Evolutionary conservation across 1,140 invertebrate species (phyloP), one percentile per base, ranked within the genome.

Genomic region (Eulimnadia texana): DNA sequence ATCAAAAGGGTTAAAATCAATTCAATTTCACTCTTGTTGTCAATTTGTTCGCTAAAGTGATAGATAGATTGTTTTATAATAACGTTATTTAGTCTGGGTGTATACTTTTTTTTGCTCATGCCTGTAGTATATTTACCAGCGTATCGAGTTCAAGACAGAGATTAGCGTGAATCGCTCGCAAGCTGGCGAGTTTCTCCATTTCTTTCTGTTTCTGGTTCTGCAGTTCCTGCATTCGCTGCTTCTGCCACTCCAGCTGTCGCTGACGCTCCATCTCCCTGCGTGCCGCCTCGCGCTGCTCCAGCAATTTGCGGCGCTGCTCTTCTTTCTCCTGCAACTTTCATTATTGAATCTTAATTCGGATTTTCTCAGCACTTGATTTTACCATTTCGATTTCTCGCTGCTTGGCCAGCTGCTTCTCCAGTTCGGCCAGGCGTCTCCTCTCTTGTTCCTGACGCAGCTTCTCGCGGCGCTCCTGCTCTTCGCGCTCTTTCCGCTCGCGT

Each of bases 161-260:
- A 55, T 84, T 84, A 70, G 92, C 88, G 73, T 92, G 92, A 67
- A 88, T 86, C 2, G 89, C 87, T 75, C 97, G 93, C 1, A 98
- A 75, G 68, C 88, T 86, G 2, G 94, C 76, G 0, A 97, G 85
- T 65, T 84, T 84, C 69, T 91, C 89, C 70, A 92, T 88, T 69
- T 94, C 90, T 61, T 86, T 83, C 65, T 92, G 86, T 58, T 89
- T 78, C 68, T 93, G 84, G 51, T 83, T 78, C 72, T 92, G 83
- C 58, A 94, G 76, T 72, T 94, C 90, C 61, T 88, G 82, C 42
- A 85, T 83, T 69, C 93, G 82, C 70, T 95, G 90, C 69, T 86
- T 89, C 73, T 98, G 95, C 92, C 93, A 95, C 76, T 98, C 94
- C 63, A 93, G 77, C 68, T 95, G 90, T 50, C 94, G 80, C 69